Evolutionary conservation across 2,888 invertebrate species (phyloP).

Genomic region (Ametastegia equiseti): DNA sequence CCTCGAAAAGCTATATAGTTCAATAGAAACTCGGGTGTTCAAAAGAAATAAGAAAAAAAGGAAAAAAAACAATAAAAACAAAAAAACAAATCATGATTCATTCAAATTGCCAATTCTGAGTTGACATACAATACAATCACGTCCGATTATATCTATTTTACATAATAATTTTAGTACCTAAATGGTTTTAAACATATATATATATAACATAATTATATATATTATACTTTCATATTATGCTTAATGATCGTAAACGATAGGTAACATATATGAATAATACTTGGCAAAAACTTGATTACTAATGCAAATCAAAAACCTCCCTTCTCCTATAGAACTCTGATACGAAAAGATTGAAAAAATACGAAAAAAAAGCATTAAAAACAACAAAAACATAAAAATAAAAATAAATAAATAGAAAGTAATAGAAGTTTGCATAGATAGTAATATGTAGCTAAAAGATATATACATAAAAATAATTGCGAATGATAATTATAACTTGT

Average conservation of each 20-base stretch:
- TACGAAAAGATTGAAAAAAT: background rate
- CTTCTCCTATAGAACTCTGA: background rate
- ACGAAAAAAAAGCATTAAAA: background rate
- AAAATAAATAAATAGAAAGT: slow-evolving; percentile 20
- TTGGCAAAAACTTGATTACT: slow-evolving; percentile 25
- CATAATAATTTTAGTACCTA: slow-evolving; percentile 27
- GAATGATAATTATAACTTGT: slow-evolving; percentile 22
- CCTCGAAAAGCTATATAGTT: background rate
- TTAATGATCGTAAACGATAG: slow-evolving; percentile 7
- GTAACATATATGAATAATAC: slow-evolving; percentile 7
- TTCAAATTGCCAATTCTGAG: too few species aligned
- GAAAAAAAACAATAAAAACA: background rate
- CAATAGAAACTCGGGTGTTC: background rate
- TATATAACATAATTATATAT: too few species aligned
- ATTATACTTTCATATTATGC: too few species aligned
- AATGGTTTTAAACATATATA: background rate
- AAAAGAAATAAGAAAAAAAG: background rate
- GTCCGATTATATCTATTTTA: background rate
- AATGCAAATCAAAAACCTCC: slow-evolving; percentile 30
- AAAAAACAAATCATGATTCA: too few species aligned
- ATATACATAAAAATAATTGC: background rate
- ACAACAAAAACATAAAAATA: background rate
- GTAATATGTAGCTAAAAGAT: background rate
- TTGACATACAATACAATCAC: background rate
- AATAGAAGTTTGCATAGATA: slow-evolving; percentile 5